Percentiles rank a stretch among this genome's conserved stretches.
Conservation (phyloP, 2,113 vertebrate genomes). For the Myodes glareolus region DNA sequence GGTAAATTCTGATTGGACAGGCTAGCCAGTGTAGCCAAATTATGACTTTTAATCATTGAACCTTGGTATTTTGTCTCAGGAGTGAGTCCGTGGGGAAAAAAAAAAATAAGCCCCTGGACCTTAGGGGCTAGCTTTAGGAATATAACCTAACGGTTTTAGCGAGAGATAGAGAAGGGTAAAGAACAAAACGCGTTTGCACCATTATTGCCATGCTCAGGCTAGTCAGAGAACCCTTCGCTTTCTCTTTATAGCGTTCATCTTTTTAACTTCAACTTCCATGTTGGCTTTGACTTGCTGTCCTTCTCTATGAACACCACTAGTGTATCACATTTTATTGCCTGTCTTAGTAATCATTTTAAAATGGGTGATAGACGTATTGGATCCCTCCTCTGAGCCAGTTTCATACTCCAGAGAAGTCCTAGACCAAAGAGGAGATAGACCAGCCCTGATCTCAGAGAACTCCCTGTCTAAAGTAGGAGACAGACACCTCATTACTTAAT, state of each 20-base stretch:
- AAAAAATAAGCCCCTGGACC: neutral
- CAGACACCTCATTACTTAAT: neutral
- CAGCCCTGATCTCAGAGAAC: neutral
- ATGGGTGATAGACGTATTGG: neutral
- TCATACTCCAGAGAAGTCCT: neutral
- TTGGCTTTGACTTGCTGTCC: neutral
- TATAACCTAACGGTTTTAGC: neutral
- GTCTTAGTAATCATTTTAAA: conserved; percentile 10
- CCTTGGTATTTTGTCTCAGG: neutral
- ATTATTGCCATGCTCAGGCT: neutral
- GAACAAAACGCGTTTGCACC: neutral
- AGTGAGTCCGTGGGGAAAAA: neutral
- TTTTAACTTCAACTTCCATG: neutral
- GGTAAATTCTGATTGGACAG: neutral
- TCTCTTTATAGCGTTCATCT: neutral
- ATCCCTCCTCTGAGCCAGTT: neutral
- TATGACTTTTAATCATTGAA: neutral
- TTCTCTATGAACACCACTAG: neutral
- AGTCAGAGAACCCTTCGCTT: neutral
- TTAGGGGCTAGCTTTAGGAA: neutral
- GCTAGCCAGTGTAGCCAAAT: neutral
- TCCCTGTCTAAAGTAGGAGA: neutral
- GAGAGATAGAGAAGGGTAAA: neutral
- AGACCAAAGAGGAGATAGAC: neutral
- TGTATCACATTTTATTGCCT: neutral